These are phyloP conservation scores for Bhutanitis thaidina DNA, from an alignment of 2,888 invertebrate species.

Conservation along the genomic window DNA sequence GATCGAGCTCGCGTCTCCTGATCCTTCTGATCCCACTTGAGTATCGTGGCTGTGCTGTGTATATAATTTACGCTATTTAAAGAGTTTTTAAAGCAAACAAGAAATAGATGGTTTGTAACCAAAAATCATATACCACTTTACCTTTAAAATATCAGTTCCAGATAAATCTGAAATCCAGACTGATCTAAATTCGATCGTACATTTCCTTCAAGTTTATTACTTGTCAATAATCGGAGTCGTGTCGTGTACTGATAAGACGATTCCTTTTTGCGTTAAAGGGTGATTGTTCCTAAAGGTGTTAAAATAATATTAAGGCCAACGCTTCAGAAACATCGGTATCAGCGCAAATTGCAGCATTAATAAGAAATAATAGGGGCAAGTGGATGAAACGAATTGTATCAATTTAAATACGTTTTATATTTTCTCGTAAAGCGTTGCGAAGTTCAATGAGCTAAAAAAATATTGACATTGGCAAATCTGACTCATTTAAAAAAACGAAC, in stretches of 20 bases:
- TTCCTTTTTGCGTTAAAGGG: conserved; percentile 31
- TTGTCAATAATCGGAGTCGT: conserved; percentile 13
- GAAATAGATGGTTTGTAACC: too few species aligned
- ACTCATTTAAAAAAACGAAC: too few species aligned
- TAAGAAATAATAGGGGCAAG: not conserved
- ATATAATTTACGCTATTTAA: too few species aligned
- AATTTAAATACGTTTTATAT: conserved; percentile 15
- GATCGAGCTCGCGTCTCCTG: too few species aligned
- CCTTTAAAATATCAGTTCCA: too few species aligned
- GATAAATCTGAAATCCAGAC: too few species aligned
- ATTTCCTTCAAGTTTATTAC: too few species aligned
- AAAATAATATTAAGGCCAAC: conserved; percentile 56
- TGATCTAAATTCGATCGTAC: too few species aligned
- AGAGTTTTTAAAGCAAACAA: too few species aligned
- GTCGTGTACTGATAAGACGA: conserved; percentile 13
- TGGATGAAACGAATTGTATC: conserved; percentile 7
- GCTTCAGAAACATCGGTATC: conserved; percentile 28
- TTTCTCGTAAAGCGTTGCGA: not conserved
- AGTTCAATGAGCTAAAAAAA: not conserved
- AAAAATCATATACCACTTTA: too few species aligned
- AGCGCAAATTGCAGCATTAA: conserved; percentile 12
- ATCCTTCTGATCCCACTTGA: too few species aligned
- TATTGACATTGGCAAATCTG: not conserved
- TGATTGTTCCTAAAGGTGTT: conserved; percentile 46
- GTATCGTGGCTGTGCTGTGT: too few species aligned